Evolutionary conservation across 37 sponge, comb jelly and placozoan species (phyloP), one percentile per base, ranked within the genome.

Genomic region (Diacarnus erythraeanus): DNA sequence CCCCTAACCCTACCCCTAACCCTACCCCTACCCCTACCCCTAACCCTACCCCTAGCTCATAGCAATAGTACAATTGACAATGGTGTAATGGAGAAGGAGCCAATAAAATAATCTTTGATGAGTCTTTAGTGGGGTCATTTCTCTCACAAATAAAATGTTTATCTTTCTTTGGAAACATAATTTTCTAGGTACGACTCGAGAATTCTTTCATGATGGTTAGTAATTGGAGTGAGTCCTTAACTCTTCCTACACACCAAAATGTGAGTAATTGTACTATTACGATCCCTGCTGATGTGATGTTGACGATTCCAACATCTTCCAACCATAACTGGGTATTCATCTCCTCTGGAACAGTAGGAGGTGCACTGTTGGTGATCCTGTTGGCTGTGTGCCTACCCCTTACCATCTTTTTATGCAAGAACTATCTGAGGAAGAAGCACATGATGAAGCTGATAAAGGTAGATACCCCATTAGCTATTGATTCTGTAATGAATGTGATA

Each of bases 191-290:
- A 31, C 27, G 66, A 31, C 3, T 54, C 57, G 68, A 69, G 38
- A 42, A 68, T 38, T 57, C 41, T n/a, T 33, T 9, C 57, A 30
- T 64, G 3, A 56, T 41, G 77, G n/a, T n/a, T n/a, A 83, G 84
- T 64, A 57, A 76, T 34, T 83, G 84, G 84, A 83, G 77, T 66
- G 63, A 67, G 23, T 77, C 84, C 22, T 31, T 83, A 1, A 38
- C 74, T 25, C 35, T 59, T 21, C 75, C 40, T n/a, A 56, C 30
- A 59, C 38, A 69, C 20, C 84, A 87, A 29, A 83, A 78, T 42
- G 71, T 71, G 42, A 42, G 25, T 9, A 40, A 71, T 36, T 71
- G 71, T 26, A 71, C 71, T 42, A 5, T 71, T 36, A 17, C 3
- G 1, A 5, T 12, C 22, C 22, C 71, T 1, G n/a, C n/a, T n/a